phyloP scores from a whole-genome alignment of 2,113 vertebrate species.

The Chitala chitala region DNA sequence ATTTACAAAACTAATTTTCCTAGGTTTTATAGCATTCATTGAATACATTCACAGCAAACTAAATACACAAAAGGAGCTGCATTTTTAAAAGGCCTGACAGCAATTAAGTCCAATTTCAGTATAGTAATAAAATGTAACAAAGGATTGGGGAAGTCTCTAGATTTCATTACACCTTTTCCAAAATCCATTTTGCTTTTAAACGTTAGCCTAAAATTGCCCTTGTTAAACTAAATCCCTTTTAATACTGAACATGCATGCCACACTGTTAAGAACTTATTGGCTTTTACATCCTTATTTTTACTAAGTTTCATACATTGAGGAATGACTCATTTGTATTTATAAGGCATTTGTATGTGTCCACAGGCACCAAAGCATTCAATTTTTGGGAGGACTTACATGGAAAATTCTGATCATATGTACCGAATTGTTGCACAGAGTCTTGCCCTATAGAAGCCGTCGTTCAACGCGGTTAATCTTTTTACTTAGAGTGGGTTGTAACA shows the following conservation, averaged over 20 bases:
- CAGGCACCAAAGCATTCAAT: neutral
- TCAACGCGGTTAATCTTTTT: too few species aligned
- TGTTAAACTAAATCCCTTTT: neutral
- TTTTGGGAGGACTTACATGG: neutral
- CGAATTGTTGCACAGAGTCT: neutral
- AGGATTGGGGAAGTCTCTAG: neutral
- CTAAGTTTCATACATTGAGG: too few species aligned
- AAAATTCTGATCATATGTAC: neutral
- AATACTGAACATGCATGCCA: neutral
- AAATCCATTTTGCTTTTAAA: constrained; percentile 1
- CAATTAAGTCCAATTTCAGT: neutral
- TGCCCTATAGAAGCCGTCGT: neutral
- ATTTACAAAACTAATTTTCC: too few species aligned
- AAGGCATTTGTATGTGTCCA: neutral
- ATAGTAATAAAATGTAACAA: neutral
- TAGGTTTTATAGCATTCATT: too few species aligned
- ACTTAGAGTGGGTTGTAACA: too few species aligned
- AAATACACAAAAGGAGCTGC: too few species aligned
- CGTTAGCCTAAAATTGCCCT: neutral
- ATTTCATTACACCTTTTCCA: neutral
- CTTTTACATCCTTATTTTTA: neutral
- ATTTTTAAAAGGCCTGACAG: neutral
- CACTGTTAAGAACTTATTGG: neutral
- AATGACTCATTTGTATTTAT: neutral
- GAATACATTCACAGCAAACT: neutral